phyloP scores from a whole-genome alignment of 2,113 vertebrate genomes.

The Aphelocoma coerulescens region DNA sequence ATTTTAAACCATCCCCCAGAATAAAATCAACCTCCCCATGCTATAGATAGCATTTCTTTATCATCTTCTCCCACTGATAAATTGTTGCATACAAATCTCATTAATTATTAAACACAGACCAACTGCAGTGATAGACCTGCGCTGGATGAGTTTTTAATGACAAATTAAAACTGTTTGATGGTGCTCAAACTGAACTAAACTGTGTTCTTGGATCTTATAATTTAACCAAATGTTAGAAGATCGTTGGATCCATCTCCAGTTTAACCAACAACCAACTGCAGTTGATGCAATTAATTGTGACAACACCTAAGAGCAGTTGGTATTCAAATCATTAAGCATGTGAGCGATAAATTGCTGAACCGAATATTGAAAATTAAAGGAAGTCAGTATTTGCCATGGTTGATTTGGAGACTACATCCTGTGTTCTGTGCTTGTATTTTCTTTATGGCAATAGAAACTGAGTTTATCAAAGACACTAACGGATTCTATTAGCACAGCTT shows the following conservation, averaged over 20 bases:
- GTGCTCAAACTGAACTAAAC: not conserved
- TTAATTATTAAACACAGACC: not conserved
- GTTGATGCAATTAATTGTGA: not conserved
- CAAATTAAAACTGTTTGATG: not conserved
- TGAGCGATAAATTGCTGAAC: not conserved
- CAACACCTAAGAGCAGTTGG: not conserved
- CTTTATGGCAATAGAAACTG: not conserved
- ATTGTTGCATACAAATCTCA: not conserved
- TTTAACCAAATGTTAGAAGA: not conserved
- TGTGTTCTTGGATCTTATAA: not conserved
- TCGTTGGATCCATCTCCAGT: not conserved
- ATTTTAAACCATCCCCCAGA: not conserved
- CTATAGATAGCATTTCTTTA: not conserved
- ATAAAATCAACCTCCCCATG: not conserved
- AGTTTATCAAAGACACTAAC: not conserved
- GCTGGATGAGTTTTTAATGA: not conserved
- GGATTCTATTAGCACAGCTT: not conserved
- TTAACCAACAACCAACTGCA: not conserved
- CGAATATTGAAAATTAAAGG: not conserved
- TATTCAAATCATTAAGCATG: not conserved
- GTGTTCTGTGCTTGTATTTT: not conserved
- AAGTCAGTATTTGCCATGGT: fast-evolving
- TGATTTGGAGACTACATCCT: not conserved
- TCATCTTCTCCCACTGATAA: not conserved
- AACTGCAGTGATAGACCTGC: not conserved